A percentile compares a stretch with the other conserved stretches of the same genome.
These are phyloP conservation scores for Elachura formosa DNA, from an alignment of 2,113 vertebrate species.

Conservation along the genomic window DNA sequence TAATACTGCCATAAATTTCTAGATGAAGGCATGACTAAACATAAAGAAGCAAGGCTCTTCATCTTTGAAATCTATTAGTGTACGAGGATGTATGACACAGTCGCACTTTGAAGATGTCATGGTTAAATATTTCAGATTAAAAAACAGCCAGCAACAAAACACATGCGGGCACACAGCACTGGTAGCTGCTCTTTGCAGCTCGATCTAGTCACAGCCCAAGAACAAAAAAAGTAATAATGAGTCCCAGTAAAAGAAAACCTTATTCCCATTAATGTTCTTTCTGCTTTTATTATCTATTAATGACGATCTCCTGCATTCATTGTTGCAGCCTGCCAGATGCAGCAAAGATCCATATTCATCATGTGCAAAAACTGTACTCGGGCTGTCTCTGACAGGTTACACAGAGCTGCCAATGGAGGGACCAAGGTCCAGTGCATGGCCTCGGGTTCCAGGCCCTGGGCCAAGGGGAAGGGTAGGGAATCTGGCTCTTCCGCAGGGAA, in stretches of 20 bases:
- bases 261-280: slow-evolving; percentile 40
- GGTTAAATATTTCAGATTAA: slow-evolving; percentile 12
- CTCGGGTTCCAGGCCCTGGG: neutral
- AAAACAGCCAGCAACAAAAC: slow-evolving; percentile 32
- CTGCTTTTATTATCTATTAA: slow-evolving; percentile 54
- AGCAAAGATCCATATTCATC: slow-evolving; percentile 28
- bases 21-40: slow-evolving; percentile 55
- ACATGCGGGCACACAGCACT: neutral
- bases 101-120: neutral
- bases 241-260: slow-evolving; percentile 12
- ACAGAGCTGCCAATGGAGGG: neutral
- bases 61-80: slow-evolving; percentile 52
- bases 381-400: neutral
- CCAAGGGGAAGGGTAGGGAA: neutral
- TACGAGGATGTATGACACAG: slow-evolving; percentile 39
- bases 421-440: neutral
- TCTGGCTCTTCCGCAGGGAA: neutral
- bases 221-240: slow-evolving; percentile 23
- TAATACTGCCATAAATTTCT: slow-evolving; percentile 28
- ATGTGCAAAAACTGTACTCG: neutral
- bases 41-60: slow-evolving; percentile 45
- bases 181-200: neutral
- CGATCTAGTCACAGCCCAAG: neutral
- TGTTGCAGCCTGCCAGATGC: slow-evolving; percentile 39
- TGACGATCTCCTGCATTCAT: slow-evolving; percentile 13